Percentiles rank a stretch among this genome's conserved stretches.
phyloP scores from a whole-genome alignment of 30 jellyfish, hydroid and myxozoan species.

The Chrysaora quinquecirrha region DNA sequence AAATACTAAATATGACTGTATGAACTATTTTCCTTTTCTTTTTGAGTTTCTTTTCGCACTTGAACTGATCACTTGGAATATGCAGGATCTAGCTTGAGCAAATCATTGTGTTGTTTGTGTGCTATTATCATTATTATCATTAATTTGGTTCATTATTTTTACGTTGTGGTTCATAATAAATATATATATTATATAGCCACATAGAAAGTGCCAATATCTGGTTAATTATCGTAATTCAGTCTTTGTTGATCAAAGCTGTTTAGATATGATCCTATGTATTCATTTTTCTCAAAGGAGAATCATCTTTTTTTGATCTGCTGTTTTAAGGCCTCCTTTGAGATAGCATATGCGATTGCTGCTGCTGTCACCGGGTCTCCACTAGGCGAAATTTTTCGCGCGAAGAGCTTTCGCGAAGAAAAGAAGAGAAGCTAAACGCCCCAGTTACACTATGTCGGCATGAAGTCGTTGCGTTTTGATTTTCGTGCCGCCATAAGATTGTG shows the following conservation, averaged over 20 bases:
- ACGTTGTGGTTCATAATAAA: slow-evolving; percentile 5
- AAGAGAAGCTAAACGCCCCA: too few relatives aligned
- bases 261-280: neutral
- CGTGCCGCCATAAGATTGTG: too few relatives aligned
- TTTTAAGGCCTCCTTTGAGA: too few relatives aligned
- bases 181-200: neutral
- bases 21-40: neutral
- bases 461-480: too few relatives aligned
- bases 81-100: neutral
- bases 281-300: neutral
- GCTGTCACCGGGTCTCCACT: too few relatives aligned
- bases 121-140: neutral
- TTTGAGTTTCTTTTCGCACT: neutral
- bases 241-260: slow-evolving; percentile 14
- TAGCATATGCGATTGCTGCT: too few relatives aligned
- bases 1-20: neutral
- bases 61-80: neutral
- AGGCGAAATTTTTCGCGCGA: too few relatives aligned
- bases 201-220: slow-evolving; percentile 11
- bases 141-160: too few relatives aligned
- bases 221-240: neutral
- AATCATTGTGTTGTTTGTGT: slow-evolving; percentile 5
- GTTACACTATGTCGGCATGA: too few relatives aligned
- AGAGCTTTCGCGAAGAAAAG: too few relatives aligned
- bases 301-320: too few relatives aligned